Evolutionary conservation across 1,140 invertebrate genomes (phyloP).

Genomic region (Drosophila carrolli): DNA sequence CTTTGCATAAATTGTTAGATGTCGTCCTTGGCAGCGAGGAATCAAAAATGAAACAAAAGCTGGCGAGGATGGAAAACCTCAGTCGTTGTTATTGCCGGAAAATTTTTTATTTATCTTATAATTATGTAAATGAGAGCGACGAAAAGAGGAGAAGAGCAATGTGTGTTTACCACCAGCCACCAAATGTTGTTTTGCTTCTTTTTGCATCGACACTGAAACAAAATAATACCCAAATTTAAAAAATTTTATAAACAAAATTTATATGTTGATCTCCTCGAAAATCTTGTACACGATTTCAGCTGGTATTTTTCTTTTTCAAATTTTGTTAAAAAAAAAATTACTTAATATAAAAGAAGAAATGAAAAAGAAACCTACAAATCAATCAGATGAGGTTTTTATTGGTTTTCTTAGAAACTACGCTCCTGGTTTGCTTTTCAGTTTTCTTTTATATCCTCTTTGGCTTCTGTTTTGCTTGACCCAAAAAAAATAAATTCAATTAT

Average conservation of each 20-base stretch:
- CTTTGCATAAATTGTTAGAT: conserved; percentile 58
- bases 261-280: too few relatives aligned
- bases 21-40: conserved; percentile 55
- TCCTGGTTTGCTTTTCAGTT: conserved; percentile 22
- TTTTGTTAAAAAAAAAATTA: too few relatives aligned
- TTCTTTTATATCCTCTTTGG: conserved; percentile 38
- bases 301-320: not conserved
- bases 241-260: not conserved
- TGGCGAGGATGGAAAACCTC: conserved; percentile 10
- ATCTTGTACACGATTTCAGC: too few relatives aligned
- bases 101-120: conserved; percentile 81
- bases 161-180: conserved; percentile 4
- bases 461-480: conserved; percentile 59
- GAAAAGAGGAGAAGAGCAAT: not conserved
- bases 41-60: conserved; percentile 74
- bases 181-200: conserved; percentile 62
- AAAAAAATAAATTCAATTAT: conserved; percentile 69
- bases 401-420: conserved; percentile 7
- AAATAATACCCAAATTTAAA: too few relatives aligned
- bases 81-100: conserved; percentile 65
- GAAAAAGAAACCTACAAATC: conserved; percentile 3
- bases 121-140: conserved; percentile 68
- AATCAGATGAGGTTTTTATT: conserved; percentile 8
- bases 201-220: conserved; percentile 1
- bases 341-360: not conserved